Evolutionary conservation across 2,888 invertebrate genomes (phyloP), one percentile per base, ranked within the genome.

Genomic region (Thereva nobilitata): DNA sequence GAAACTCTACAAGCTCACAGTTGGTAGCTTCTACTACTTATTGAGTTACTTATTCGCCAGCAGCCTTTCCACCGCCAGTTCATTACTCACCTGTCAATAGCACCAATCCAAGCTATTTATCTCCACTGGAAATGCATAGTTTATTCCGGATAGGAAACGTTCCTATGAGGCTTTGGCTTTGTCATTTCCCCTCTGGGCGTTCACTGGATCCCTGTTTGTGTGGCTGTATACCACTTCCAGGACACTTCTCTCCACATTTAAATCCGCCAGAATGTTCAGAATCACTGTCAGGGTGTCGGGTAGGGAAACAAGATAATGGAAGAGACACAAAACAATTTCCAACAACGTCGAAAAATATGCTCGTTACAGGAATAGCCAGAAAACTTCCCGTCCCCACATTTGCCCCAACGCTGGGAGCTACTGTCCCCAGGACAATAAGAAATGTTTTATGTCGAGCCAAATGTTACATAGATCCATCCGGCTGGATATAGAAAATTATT

Each of bases 71-170:
- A 45, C 41, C 50, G 34, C 34, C 9, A 53, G 64, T 64, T 53
- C 64, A 64, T 64, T 64, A 64, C 64, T 64, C 64, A 64, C 64
- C 64, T 64, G 64, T 53, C 64, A 64, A 64, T 64, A 64, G 64
- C 64, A 64, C 53, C 35, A 64, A 64, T 64, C 64, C 53, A 5
- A 50, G 44, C 64, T 53, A 64, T 64, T 53, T 64, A 64, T 64
- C 50, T 64, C 45, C 53, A 34, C 5, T n/a, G 49, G 42, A 37
- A 50, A 50, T 61, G 49, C 61, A 61, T 61, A 50, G 50, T 61
- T 61, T 61, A 61, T 23, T 23, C 50, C 50, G 34, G 34, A 40
- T 37, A 50, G 50, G 50, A 50, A 42, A 34, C 10, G 45, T 59
- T 47, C 7, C 41, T 38, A 38, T 41, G 41, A 50, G 61, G 10